Percentiles rank a stretch among this genome's conserved stretches.
These are phyloP conservation scores for Columbina picui DNA, from an alignment of 2,113 vertebrate genomes.

Conservation along the genomic window DNA sequence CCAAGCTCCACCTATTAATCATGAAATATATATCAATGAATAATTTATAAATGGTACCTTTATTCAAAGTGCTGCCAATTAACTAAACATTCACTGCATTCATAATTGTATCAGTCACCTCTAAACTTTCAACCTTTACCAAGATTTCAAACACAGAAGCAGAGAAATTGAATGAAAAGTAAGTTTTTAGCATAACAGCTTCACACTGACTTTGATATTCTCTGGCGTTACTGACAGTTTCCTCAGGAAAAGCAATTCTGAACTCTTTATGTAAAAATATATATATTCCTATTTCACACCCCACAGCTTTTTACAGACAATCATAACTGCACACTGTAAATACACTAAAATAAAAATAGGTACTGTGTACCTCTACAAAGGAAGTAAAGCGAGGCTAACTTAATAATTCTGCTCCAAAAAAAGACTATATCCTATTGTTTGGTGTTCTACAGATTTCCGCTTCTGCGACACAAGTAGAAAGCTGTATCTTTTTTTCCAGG, in stretches of 20 bases:
- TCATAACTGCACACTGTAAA: constrained; percentile 22
- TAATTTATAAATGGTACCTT: constrained; percentile 65
- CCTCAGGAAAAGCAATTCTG: constrained; percentile 26
- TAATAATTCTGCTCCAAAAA: not conserved
- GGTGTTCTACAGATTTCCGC: not conserved
- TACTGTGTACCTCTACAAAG: not conserved
- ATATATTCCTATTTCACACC: constrained; percentile 47
- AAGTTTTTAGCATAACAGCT: not conserved
- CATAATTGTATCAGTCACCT: constrained; percentile 24
- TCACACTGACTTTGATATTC: constrained; percentile 23
- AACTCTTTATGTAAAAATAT: constrained; percentile 38
- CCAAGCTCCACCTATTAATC: constrained; percentile 38
- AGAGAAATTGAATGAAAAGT: not conserved
- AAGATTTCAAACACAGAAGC: not conserved
- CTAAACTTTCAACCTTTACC: constrained; percentile 46
- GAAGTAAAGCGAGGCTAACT: not conserved
- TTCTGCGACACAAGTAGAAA: not conserved
- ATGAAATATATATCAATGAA: constrained; percentile 44
- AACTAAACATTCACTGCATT: constrained; percentile 45
- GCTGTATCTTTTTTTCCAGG: not conserved
- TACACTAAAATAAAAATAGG: constrained; percentile 23
- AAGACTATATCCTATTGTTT: not conserved
- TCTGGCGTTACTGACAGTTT: not conserved
- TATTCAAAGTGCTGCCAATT: constrained; percentile 57
- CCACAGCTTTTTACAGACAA: constrained; percentile 51